A percentile compares a stretch with the other conserved stretches of the same genome.
phyloP scores from a whole-genome alignment of 2,888 invertebrate species.

The Strigamia transsilvanica region DNA sequence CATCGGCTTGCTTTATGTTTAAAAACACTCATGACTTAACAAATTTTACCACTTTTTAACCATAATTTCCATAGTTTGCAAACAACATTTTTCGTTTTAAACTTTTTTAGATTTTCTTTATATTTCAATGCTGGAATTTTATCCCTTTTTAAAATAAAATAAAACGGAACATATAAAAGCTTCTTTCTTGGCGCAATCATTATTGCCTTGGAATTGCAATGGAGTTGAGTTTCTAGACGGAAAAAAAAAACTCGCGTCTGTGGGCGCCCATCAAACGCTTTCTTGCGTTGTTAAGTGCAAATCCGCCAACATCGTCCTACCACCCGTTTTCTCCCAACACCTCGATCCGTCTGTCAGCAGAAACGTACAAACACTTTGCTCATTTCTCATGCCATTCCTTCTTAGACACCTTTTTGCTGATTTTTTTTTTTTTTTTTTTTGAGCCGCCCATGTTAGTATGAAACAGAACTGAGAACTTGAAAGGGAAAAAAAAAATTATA shows the following conservation, averaged over 20 bases:
- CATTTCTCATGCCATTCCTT: slow-evolving; percentile 28
- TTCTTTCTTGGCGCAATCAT: not conserved
- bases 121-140: not conserved
- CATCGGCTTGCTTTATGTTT: slow-evolving; percentile 37
- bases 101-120: no score
- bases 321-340: not conserved
- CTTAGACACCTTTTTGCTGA: not conserved
- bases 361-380: slow-evolving; percentile 26
- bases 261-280: slow-evolving; percentile 45
- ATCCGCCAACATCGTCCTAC: slow-evolving; percentile 10
- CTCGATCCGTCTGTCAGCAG: slow-evolving; percentile 21
- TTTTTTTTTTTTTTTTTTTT: not conserved
- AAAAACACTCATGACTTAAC: not conserved
- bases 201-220: not conserved
- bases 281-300: slow-evolving; percentile 46
- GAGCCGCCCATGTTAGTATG: no score
- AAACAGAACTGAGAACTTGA: not conserved
- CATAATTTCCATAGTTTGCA: not conserved
- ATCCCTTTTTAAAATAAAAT: not conserved
- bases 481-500: not conserved
- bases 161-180: slow-evolving; percentile 41
- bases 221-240: not conserved
- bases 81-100: not conserved
- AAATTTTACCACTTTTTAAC: slow-evolving; percentile 15
- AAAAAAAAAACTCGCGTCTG: slow-evolving; percentile 32